A percentile compares a stretch with the other conserved stretches of the same genome.
phyloP scores from a whole-genome alignment of 2,113 vertebrate species.

The Heloderma charlesbogerti region DNA sequence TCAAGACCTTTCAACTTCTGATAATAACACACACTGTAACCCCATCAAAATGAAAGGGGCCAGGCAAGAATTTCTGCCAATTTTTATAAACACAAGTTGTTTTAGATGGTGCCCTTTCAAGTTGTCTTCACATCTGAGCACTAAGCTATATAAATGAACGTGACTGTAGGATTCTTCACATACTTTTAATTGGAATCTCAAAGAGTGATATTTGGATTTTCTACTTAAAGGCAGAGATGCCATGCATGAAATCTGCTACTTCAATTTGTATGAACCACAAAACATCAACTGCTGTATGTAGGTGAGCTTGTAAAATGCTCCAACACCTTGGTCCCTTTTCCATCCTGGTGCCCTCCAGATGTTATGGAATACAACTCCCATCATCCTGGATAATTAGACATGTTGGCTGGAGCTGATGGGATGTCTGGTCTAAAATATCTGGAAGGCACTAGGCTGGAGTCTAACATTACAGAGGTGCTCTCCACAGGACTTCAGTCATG shows the following conservation, averaged over 20 bases:
- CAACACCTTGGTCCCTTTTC: neutral
- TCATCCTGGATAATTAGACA: too few species aligned
- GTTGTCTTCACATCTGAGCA: conserved; percentile 5
- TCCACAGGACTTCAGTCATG: neutral
- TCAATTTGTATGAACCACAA: neutral
- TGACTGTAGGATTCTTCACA: conserved; percentile 15
- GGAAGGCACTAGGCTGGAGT: too few species aligned
- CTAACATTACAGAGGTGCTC: neutral
- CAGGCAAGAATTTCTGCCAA: conserved; percentile 59
- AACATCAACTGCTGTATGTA: neutral
- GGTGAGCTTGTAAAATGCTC: neutral
- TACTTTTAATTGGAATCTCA: neutral
- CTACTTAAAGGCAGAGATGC: neutral
- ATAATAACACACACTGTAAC: conserved; percentile 69
- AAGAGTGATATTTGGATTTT: neutral
- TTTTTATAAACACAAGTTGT: conserved; percentile 52
- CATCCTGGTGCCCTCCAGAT: too few species aligned
- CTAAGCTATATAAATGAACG: neutral
- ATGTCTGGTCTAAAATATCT: too few species aligned
- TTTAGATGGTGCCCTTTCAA: conserved; percentile 24
- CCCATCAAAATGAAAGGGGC: conserved; percentile 66
- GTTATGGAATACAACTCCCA: neutral
- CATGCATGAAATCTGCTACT: neutral
- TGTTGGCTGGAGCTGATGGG: too few species aligned
- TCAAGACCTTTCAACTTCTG: conserved; percentile 68